These are phyloP conservation scores for Apeltes quadracus DNA, from an alignment of 2,113 vertebrate species.

Conservation along the genomic window DNA sequence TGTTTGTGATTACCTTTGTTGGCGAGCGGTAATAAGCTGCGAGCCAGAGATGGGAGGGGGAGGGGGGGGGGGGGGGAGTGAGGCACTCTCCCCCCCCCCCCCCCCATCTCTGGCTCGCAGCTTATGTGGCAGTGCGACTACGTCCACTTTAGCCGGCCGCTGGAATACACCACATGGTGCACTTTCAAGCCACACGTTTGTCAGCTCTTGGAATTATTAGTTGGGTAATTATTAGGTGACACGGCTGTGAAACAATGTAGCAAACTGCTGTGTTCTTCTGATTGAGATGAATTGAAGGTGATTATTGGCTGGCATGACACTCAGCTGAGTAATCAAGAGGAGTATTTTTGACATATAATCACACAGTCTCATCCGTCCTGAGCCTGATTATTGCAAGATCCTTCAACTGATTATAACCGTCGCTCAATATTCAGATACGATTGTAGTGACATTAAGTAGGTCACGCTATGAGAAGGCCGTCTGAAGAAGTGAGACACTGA, in stretches of 20 bases:
- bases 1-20: background rate
- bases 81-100: too few relatives aligned
- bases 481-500: conserved; percentile 59
- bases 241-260: background rate
- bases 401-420: conserved; percentile 43
- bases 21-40: background rate
- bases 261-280: background rate
- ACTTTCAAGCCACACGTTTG: background rate
- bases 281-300: conserved; percentile 25
- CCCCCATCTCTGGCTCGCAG: too few relatives aligned
- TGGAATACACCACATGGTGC: too few relatives aligned
- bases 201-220: background rate
- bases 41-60: too few relatives aligned
- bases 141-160: too few relatives aligned
- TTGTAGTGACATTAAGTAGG: conserved; percentile 13
- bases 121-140: too few relatives aligned
- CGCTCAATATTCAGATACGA: conserved; percentile 41
- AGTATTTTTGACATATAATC: conserved; percentile 39
- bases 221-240: background rate
- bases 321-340: conserved; percentile 50
- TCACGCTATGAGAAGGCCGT: conserved; percentile 12
- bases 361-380: conserved; percentile 20
- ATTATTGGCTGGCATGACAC: conserved; percentile 22
- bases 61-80: too few relatives aligned
- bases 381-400: conserved; percentile 28